These are phyloP conservation scores for Fragum whitleyi DNA, from an alignment of 2,888 invertebrate genomes.

Conservation along the genomic window DNA sequence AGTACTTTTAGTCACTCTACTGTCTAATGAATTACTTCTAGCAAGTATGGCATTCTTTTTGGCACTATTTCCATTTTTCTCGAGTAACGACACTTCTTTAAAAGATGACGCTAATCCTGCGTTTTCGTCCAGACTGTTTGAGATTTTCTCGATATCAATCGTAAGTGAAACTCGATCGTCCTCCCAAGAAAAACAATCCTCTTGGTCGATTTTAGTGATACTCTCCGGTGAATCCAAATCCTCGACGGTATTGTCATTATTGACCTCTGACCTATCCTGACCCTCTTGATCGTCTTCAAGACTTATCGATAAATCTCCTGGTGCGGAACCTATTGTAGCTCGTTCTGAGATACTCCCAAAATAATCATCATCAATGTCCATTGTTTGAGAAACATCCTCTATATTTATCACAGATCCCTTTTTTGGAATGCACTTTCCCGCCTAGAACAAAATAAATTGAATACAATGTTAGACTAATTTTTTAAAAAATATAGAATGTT, in stretches of 20 bases:
- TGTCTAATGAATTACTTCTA: slow-evolving; percentile 23
- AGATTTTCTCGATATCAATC: slow-evolving; percentile 66
- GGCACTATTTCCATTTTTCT: neutral
- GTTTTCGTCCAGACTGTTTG: slow-evolving; percentile 52
- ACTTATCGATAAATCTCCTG: slow-evolving; percentile 59
- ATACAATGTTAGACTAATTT: no score
- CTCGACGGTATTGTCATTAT: slow-evolving; percentile 61
- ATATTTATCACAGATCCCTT: slow-evolving; percentile 72
- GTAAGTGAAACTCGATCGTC: slow-evolving; percentile 80
- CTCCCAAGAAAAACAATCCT: slow-evolving; percentile 83
- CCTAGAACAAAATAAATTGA: no score
- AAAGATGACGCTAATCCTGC: slow-evolving; percentile 62
- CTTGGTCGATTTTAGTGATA: slow-evolving; percentile 79
- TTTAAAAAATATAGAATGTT: no score
- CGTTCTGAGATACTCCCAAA: slow-evolving; percentile 46
- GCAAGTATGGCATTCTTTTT: neutral
- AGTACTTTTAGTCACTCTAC: neutral
- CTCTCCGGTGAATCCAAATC: slow-evolving; percentile 82
- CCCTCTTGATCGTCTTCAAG: slow-evolving; percentile 43
- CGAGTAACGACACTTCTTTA: slow-evolving; percentile 51
- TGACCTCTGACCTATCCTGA: neutral
- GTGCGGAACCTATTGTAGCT: slow-evolving; percentile 40
- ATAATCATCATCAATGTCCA: slow-evolving; percentile 54
- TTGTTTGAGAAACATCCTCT: slow-evolving; percentile 63
- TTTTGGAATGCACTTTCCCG: slow-evolving; percentile 68